A percentile compares a stretch with the other conserved stretches of the same genome.
Evolutionary conservation across 2,113 vertebrate species (phyloP).

Genomic region (Bagarius yarrelli): DNA sequence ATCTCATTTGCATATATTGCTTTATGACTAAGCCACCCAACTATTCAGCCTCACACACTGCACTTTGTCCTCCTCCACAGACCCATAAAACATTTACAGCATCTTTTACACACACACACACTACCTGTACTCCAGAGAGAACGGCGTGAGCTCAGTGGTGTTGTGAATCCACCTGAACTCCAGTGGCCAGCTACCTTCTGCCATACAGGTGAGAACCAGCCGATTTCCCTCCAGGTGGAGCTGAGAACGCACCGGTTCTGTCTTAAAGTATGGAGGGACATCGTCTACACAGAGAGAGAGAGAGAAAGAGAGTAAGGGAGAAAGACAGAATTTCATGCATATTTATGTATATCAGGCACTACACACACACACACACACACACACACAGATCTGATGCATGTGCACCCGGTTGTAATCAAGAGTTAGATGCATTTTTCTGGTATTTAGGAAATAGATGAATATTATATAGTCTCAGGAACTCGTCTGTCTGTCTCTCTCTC

Average conservation of each 20-base stretch:
- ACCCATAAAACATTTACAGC: neutral
- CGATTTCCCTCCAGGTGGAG: conserved; percentile 95
- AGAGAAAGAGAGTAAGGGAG: neutral
- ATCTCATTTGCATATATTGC: conserved; percentile 7
- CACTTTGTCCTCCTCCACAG: neutral
- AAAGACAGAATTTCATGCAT: too few species aligned
- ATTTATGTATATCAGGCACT: too few species aligned
- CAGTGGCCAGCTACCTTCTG: conserved; percentile 96
- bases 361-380: too few species aligned
- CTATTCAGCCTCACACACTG: neutral
- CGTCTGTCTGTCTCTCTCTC: too few species aligned
- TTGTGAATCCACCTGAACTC: conserved; percentile 98
- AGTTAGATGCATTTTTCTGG: too few species aligned
- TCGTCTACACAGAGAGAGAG: conserved; percentile 74
- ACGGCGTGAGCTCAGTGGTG: conserved; percentile 84
- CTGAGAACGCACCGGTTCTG: conserved; percentile 89
- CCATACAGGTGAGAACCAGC: conserved; percentile 98
- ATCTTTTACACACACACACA: conserved; percentile 55
- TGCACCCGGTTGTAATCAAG: too few species aligned
- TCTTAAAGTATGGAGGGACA: conserved; percentile 95
- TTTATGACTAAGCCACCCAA: conserved; percentile 2
- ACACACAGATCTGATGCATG: too few species aligned
- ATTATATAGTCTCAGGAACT: too few species aligned
- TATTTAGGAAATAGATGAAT: too few species aligned
- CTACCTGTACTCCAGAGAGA: conserved; percentile 93